Conservation (phyloP, 2,113 vertebrate species). For the Onychorhynchus coronatus region DNA sequence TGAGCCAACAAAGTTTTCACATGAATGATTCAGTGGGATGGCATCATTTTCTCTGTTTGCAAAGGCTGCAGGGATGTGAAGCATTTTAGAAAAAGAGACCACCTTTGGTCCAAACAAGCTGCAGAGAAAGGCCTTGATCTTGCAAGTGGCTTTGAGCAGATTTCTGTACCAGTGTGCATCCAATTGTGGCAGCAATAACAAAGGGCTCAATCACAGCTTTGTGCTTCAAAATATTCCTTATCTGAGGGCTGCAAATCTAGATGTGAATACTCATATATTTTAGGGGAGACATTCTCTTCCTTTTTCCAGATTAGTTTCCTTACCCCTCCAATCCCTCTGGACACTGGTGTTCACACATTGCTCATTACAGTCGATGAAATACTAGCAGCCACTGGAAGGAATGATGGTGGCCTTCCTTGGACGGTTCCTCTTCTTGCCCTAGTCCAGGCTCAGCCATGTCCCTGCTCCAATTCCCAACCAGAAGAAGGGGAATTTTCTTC, state of each 20-base stretch:
- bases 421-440: not conserved
- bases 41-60: not conserved
- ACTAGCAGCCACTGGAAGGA: not conserved
- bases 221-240: not conserved
- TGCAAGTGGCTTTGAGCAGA: slow-evolving; percentile 7
- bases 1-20: not conserved
- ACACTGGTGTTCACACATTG: not conserved
- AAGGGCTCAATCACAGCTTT: not conserved
- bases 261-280: not conserved
- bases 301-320: not conserved
- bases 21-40: not conserved
- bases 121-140: slow-evolving; percentile 10
- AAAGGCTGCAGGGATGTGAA: not conserved
- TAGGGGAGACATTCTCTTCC: not conserved
- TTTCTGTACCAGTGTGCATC: not conserved
- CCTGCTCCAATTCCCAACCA: not conserved
- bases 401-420: accelerated
- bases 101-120: not conserved
- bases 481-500: not conserved
- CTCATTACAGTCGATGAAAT: not conserved
- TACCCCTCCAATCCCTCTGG: not conserved
- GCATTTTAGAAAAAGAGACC: not conserved
- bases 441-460: not conserved
- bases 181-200: accelerated
- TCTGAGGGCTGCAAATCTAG: not conserved